A percentile compares a stretch with the other conserved stretches of the same genome.
Evolutionary conservation across 2,888 invertebrate species (phyloP).

Genomic region (Lasioglossum marginatum): DNA sequence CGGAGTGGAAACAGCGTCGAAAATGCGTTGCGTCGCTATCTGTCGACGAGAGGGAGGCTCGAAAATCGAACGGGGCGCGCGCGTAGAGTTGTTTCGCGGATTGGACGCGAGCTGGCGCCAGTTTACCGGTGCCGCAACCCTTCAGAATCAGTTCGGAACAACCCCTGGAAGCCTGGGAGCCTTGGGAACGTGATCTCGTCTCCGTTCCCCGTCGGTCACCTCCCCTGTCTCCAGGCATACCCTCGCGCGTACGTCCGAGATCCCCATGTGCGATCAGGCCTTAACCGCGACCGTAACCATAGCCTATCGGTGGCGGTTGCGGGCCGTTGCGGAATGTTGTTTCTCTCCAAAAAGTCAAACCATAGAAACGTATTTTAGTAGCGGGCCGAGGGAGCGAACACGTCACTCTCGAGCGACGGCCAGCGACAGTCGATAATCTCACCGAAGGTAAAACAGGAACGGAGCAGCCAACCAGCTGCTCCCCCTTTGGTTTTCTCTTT

Average conservation of each 20-base stretch:
- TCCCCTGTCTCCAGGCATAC: not conserved
- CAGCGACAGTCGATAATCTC: constrained; percentile 85
- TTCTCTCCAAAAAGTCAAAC: constrained; percentile 73
- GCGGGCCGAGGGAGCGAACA: constrained; percentile 83
- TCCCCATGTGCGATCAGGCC: constrained; percentile 29
- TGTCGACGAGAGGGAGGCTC: constrained; percentile 43
- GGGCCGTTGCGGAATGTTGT: not conserved
- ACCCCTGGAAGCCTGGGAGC: not conserved
- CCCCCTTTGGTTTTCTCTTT: constrained; percentile 64
- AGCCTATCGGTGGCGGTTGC: not conserved
- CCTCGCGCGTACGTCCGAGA: not conserved
- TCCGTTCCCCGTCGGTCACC: constrained; percentile 1
- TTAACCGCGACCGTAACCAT: not conserved
- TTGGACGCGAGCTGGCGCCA: constrained; percentile 50
- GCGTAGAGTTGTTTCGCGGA: not conserved
- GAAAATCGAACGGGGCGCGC: constrained; percentile 20
- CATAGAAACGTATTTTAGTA: constrained; percentile 82
- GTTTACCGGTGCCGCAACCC: constrained; percentile 31
- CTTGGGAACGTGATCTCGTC: constrained; percentile 9
- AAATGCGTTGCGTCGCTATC: constrained; percentile 26
- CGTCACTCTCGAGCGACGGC: constrained; percentile 83
- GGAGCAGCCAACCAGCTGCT: constrained; percentile 62
- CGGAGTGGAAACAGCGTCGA: not conserved
- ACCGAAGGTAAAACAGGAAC: constrained; percentile 84
- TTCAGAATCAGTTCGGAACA: not conserved